These are phyloP conservation scores for Parazoanthus swiftii DNA, from an alignment of 92 coral and sea anemone genomes.

Conservation along the genomic window DNA sequence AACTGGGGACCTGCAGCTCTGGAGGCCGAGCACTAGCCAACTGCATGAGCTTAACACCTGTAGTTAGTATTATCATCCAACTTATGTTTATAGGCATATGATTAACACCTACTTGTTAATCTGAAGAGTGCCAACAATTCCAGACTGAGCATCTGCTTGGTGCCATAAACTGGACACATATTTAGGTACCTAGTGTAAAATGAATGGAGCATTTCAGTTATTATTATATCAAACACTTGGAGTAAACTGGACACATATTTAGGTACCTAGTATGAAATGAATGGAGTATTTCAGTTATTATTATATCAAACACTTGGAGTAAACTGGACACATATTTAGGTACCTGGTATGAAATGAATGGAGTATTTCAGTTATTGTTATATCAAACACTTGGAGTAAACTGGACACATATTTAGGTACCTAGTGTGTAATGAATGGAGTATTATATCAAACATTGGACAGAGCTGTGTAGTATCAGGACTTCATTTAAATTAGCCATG, in stretches of 20 bases:
- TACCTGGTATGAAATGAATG: conserved; percentile 48
- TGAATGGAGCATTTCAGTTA: background rate
- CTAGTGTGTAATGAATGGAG: conserved; percentile 27
- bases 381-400: background rate
- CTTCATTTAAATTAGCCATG: no score
- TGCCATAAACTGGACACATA: conserved; percentile 80
- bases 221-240: background rate
- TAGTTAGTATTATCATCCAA: no score
- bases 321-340: conserved; percentile 81
- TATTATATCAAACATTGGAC: no score
- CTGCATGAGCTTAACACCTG: no score
- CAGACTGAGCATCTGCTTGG: conserved; percentile 80
- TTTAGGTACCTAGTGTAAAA: conserved; percentile 72
- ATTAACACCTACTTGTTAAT: conserved; percentile 78
- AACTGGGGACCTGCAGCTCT: no score
- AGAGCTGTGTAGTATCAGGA: no score
- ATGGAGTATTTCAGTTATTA: background rate
- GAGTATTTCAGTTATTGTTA: background rate
- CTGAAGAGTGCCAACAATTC: conserved; percentile 84
- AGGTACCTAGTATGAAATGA: conserved; percentile 60
- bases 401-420: conserved; percentile 89
- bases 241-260: conserved; percentile 70
- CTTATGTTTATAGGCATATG: background rate
- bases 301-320: background rate
- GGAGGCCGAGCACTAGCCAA: no score